These are phyloP conservation scores for Panonychus citri DNA, from an alignment of 1,140 invertebrate species.

Conservation along the genomic window DNA sequence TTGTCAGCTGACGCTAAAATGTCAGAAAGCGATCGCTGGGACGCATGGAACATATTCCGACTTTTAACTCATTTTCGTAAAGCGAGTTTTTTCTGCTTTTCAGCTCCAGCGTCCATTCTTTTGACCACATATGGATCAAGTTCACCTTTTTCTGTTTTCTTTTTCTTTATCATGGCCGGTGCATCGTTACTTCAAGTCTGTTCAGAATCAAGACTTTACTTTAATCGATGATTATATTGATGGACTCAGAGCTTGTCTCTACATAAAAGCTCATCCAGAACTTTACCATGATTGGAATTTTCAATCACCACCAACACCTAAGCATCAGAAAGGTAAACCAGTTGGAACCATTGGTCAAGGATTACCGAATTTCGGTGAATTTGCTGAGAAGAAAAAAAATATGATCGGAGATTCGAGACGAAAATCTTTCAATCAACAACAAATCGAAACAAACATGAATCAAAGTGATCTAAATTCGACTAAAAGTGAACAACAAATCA, in stretches of 20 bases:
- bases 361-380: slow-evolving; percentile 75
- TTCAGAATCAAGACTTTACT: slow-evolving; percentile 96
- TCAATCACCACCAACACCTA: slow-evolving; percentile 65
- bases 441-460: not conserved
- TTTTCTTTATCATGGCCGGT: too few species aligned
- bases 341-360: slow-evolving; percentile 34
- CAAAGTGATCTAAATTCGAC: not conserved
- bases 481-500: not conserved
- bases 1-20: too few species aligned
- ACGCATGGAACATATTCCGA: too few species aligned
- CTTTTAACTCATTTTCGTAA: not conserved
- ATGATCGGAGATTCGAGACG: slow-evolving; percentile 32
- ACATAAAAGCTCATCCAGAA: slow-evolving; percentile 39
- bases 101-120: too few species aligned
- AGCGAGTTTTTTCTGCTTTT: slow-evolving; percentile 31
- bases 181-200: slow-evolving; percentile 74
- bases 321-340: slow-evolving; percentile 77
- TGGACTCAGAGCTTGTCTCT: slow-evolving; percentile 69
- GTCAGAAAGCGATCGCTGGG: too few species aligned
- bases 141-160: too few species aligned
- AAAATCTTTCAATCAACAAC: slow-evolving; percentile 13
- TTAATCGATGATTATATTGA: slow-evolving; percentile 77
- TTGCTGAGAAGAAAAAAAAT: slow-evolving; percentile 42
- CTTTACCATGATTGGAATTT: slow-evolving; percentile 56
- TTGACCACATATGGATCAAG: too few species aligned